A percentile compares a stretch with the other conserved stretches of the same genome.
phyloP scores from a whole-genome alignment of 2,797 vertebrate genomes.

The Diceros bicornis region DNA sequence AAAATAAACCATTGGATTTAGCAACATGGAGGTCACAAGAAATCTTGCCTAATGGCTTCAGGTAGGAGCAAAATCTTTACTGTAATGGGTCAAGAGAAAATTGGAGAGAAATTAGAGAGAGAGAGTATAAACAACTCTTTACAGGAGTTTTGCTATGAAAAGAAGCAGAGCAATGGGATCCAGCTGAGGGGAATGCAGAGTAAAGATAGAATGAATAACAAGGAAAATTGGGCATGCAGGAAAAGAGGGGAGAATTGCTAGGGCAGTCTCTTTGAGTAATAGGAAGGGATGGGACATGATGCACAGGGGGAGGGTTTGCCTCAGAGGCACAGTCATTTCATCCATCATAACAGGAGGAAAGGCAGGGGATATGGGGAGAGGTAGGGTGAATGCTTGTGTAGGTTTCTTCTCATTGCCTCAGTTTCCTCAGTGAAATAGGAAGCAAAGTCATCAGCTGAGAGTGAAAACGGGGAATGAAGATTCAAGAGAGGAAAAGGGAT shows the following conservation, averaged over 20 bases:
- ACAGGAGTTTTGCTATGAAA: neutral
- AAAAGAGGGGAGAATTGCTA: neutral
- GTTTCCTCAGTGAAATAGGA: neutral
- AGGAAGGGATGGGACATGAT: neutral
- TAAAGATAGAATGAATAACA: neutral
- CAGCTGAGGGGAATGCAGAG: neutral
- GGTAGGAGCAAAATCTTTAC: neutral
- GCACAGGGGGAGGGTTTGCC: accelerated
- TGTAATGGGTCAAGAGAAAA: neutral
- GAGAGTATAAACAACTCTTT: neutral
- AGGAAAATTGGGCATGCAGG: neutral
- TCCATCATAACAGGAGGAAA: neutral
- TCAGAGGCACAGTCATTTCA: neutral
- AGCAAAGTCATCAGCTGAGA: neutral
- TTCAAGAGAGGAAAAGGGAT: neutral
- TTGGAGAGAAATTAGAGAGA: neutral
- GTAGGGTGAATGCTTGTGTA: too few species aligned
- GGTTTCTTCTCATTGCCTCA: neutral
- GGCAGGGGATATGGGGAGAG: neutral
- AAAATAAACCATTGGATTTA: neutral
- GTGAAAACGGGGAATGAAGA: neutral
- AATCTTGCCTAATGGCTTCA: neutral
- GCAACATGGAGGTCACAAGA: neutral
- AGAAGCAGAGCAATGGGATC: neutral
- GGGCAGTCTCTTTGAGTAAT: neutral